Percentiles rank a stretch among this genome's conserved stretches.
phyloP scores from a whole-genome alignment of 2,888 invertebrate species.

The Phalera bucephala region DNA sequence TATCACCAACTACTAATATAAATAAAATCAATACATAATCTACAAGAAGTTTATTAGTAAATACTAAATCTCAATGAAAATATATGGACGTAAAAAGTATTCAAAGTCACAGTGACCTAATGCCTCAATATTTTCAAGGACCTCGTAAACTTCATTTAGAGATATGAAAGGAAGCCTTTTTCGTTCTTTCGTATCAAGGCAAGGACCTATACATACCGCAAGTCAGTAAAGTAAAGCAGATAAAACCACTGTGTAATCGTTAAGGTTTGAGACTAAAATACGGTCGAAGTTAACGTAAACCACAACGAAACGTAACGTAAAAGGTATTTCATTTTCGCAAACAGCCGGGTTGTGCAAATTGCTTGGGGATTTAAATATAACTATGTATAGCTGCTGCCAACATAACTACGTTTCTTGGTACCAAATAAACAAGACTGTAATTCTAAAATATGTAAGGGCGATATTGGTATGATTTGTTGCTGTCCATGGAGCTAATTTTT shows the following conservation, averaged over 20 bases:
- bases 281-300: slow-evolving; percentile 33
- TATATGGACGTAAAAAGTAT: no score
- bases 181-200: slow-evolving; percentile 34
- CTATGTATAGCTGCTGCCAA: slow-evolving; percentile 15
- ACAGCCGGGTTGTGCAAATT: slow-evolving; percentile 25
- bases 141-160: slow-evolving; percentile 52
- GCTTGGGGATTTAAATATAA: slow-evolving; percentile 22
- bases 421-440: slow-evolving; percentile 20
- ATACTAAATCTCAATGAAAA: no score
- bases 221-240: slow-evolving; percentile 43
- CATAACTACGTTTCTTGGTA: slow-evolving; percentile 10
- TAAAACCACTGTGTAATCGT: slow-evolving; percentile 39
- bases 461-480: no score
- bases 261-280: slow-evolving; percentile 35
- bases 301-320: slow-evolving; percentile 38
- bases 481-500: no score
- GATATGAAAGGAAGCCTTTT: slow-evolving; percentile 48
- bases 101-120: slow-evolving; percentile 48
- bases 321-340: slow-evolving; percentile 38
- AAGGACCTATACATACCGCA: slow-evolving; percentile 39
- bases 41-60: no score
- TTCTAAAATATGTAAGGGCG: no score
- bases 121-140: slow-evolving; percentile 43
- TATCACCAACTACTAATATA: no score
- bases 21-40: no score